These are phyloP conservation scores for Drosophila parabipectinata DNA, from an alignment of 1,140 invertebrate species.

Conservation along the genomic window DNA sequence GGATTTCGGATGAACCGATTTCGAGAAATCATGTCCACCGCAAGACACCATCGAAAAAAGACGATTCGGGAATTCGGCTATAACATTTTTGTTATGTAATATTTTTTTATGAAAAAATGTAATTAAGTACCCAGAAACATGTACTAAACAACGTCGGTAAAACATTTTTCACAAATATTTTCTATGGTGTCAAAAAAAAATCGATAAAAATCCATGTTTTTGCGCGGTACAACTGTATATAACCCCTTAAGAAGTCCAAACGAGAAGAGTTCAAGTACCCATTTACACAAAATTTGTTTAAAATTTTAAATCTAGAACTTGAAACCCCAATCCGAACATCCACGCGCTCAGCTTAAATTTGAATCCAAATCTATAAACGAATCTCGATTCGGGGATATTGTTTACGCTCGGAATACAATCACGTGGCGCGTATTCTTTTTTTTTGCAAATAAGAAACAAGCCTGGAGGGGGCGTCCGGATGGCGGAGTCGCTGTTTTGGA, in stretches of 20 bases:
- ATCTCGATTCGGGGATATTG: constrained; percentile 38
- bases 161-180: no score
- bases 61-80: no score
- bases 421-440: constrained; percentile 6
- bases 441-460: constrained; percentile 34
- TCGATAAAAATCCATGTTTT: no score
- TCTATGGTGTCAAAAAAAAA: no score
- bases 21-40: no score
- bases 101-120: no score
- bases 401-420: constrained; percentile 19
- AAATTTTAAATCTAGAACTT: not conserved
- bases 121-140: no score
- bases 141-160: no score
- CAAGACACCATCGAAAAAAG: no score
- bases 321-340: not conserved
- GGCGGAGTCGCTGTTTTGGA: not conserved
- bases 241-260: not conserved
- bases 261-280: not conserved
- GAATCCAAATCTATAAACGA: constrained; percentile 24
- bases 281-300: not conserved
- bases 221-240: no score
- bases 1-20: no score
- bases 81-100: no score
- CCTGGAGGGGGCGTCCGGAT: not conserved
- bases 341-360: constrained; percentile 4